These are phyloP conservation scores for Romanogobio albipinnatus DNA, from an alignment of 2,113 vertebrate species.

Conservation along the genomic window DNA sequence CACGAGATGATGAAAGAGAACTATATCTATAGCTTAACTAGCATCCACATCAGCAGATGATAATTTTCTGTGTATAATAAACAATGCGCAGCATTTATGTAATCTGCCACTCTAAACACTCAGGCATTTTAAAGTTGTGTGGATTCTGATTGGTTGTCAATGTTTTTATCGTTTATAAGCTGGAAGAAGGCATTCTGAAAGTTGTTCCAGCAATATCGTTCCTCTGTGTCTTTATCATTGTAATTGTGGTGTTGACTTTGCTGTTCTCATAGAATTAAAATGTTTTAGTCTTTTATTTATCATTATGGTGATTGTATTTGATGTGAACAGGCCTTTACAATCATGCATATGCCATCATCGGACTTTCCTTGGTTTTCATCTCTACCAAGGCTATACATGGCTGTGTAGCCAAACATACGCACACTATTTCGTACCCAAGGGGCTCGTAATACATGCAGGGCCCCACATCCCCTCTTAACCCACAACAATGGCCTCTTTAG, in stretches of 20 bases:
- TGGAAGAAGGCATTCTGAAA: too few species aligned
- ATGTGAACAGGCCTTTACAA: background rate
- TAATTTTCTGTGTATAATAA: too few species aligned
- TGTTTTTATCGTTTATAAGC: too few species aligned
- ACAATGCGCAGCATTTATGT: too few species aligned
- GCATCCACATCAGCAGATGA: background rate
- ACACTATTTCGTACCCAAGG: constrained; percentile 29
- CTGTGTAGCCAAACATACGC: constrained; percentile 19
- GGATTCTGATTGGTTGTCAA: background rate
- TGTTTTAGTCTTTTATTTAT: too few species aligned
- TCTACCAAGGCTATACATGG: constrained; percentile 10
- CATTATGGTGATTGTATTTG: background rate
- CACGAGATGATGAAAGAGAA: too few species aligned
- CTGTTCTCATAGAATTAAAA: too few species aligned
- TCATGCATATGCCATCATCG: constrained; percentile 5
- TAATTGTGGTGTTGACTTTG: too few species aligned
- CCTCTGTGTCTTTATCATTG: too few species aligned
- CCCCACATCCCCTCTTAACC: constrained; percentile 47
- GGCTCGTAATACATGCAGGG: constrained; percentile 46
- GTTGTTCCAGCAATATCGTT: too few species aligned
- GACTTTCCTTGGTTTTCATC: background rate
- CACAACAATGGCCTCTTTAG: constrained; percentile 46
- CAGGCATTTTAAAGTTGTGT: background rate
- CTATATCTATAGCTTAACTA: background rate
- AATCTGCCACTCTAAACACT: too few species aligned